Percentiles rank a stretch among this genome's conserved stretches.
These are phyloP conservation scores for Petrocephalus schoutedeni DNA, from an alignment of 2,797 vertebrate species.

Conservation along the genomic window DNA sequence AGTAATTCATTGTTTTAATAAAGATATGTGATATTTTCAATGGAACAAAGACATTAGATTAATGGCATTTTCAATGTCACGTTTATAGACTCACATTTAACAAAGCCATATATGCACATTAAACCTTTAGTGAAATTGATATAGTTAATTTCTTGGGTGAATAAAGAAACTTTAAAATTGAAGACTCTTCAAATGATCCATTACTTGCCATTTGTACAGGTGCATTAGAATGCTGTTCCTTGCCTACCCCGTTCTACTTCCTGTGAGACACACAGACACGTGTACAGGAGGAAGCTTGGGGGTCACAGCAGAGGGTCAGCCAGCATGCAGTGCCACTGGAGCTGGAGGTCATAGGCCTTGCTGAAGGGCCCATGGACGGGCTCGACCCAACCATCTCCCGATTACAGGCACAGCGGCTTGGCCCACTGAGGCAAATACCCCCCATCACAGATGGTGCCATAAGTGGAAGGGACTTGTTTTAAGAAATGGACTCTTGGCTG, in stretches of 20 bases:
- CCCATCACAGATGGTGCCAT: neutral
- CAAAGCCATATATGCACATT: neutral
- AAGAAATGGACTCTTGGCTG: neutral
- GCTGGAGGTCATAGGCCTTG: neutral
- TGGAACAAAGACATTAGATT: conserved; percentile 2
- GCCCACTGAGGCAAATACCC: neutral
- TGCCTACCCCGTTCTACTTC: neutral
- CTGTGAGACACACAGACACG: neutral
- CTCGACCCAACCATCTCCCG: neutral
- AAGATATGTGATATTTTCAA: neutral
- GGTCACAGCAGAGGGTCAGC: neutral
- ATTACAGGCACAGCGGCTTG: neutral
- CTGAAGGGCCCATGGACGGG: neutral
- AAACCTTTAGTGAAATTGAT: neutral
- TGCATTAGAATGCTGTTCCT: neutral
- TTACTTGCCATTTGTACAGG: neutral
- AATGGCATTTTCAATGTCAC: neutral
- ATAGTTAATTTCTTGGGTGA: neutral
- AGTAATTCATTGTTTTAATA: neutral
- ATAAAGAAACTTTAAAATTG: neutral
- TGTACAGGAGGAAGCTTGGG: neutral
- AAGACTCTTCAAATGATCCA: neutral
- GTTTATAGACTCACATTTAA: neutral
- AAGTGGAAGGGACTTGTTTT: neutral
- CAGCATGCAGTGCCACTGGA: neutral